phyloP scores from a whole-genome alignment of 2,797 vertebrate species.

The Notamacropus eugenii region DNA sequence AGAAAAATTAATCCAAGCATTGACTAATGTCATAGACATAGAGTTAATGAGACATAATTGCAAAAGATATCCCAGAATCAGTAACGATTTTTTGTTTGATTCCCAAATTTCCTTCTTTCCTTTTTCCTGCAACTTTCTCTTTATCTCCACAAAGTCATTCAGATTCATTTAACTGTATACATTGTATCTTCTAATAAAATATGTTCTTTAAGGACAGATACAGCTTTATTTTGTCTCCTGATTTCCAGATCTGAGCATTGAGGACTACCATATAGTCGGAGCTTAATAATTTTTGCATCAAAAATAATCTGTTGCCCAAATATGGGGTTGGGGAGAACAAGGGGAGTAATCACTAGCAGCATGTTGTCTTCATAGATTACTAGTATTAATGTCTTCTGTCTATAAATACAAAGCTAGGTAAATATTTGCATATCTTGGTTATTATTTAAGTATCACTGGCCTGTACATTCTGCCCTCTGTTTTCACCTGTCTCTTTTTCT shows the following conservation, averaged over 20 bases:
- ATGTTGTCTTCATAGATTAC: neutral
- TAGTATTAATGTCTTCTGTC: neutral
- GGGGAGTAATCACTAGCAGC: neutral
- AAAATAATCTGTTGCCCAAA: neutral
- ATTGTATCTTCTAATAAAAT: neutral
- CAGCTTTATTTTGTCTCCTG: neutral
- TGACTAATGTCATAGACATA: neutral
- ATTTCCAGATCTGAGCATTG: neutral
- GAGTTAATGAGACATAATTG: neutral
- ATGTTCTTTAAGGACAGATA: neutral
- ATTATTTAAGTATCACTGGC: neutral
- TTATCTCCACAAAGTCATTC: neutral
- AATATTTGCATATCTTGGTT: neutral
- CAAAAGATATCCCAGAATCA: neutral
- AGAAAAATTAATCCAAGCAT: slow-evolving; percentile 3
- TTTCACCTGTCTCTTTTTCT: neutral
- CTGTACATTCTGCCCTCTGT: neutral
- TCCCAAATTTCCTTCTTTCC: slow-evolving; percentile 11
- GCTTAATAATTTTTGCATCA: neutral
- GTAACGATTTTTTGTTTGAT: neutral
- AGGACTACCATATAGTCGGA: neutral
- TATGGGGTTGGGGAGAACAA: no score
- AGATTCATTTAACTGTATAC: neutral
- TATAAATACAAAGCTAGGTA: neutral
- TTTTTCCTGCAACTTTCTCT: neutral